phyloP scores from a whole-genome alignment of 2,888 invertebrate genomes.

The Megamerina dolium region DNA sequence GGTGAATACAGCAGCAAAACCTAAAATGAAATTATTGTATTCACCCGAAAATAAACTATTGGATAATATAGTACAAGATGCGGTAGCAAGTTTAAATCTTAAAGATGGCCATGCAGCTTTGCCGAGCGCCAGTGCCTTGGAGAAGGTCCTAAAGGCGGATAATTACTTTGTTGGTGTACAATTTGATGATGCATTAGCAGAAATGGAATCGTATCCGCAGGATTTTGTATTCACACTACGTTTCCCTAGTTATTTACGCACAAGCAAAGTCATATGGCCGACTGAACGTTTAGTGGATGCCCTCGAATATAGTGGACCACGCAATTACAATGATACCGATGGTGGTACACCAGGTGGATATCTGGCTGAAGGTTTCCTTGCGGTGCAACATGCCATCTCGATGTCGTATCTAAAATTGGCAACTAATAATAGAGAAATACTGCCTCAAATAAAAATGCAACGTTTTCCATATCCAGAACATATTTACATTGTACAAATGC shows the following conservation, averaged over 20 bases:
- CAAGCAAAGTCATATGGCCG: constrained; percentile 53
- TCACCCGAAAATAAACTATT: constrained; percentile 48
- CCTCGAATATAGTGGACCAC: constrained; percentile 61
- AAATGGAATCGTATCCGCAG: constrained; percentile 47
- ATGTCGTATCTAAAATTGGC: constrained; percentile 40
- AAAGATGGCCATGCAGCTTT: constrained; percentile 18
- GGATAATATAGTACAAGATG: constrained; percentile 42
- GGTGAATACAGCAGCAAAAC: no score
- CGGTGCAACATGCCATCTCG: constrained; percentile 58
- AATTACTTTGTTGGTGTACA: constrained; percentile 54
- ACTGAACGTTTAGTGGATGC: constrained; percentile 62
- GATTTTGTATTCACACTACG: constrained; percentile 55
- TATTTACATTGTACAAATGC: constrained; percentile 60
- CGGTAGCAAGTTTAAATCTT: constrained; percentile 26
- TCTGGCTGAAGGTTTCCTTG: constrained; percentile 59
- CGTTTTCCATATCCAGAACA: constrained; percentile 72
- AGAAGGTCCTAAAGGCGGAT: constrained; percentile 14
- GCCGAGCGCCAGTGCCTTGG: constrained; percentile 21
- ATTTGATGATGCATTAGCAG: constrained; percentile 51
- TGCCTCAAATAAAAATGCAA: constrained; percentile 39
- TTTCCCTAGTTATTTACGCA: constrained; percentile 60
- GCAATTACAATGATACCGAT: constrained; percentile 50
- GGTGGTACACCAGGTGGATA: constrained; percentile 60
- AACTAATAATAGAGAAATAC: not conserved
- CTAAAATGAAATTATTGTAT: constrained; percentile 51